Percentiles rank a stretch among this genome's conserved stretches.
These are phyloP conservation scores for Aspidiotus destructor DNA, from an alignment of 2,888 invertebrate species.

Conservation along the genomic window DNA sequence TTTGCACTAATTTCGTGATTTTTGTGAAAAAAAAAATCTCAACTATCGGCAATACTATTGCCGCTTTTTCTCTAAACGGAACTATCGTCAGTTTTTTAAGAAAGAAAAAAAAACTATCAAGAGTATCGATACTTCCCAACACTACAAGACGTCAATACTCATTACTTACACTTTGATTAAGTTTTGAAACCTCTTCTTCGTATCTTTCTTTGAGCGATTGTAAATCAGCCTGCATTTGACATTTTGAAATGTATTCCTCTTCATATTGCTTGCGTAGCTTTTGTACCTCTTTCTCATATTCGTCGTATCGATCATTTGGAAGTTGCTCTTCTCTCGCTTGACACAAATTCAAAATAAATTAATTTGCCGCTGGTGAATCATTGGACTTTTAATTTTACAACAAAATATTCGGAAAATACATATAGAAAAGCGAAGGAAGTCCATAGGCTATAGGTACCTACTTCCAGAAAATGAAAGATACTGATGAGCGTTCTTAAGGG, in stretches of 20 bases:
- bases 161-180: conserved; percentile 26
- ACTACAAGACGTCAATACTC: neutral
- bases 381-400: neutral
- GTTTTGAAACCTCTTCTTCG: conserved; percentile 44
- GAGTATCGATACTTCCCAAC: neutral
- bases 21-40: no score
- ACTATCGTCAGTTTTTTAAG: neutral
- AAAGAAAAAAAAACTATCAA: neutral
- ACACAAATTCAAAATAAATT: neutral
- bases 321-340: conserved; percentile 37
- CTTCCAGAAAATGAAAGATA: no score
- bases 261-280: conserved; percentile 49
- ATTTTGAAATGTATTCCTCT: conserved; percentile 49
- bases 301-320: conserved; percentile 42
- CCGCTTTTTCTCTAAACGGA: neutral
- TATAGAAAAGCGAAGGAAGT: no score
- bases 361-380: neutral
- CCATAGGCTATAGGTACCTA: no score
- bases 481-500: no score
- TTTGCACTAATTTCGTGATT: no score
- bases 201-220: conserved; percentile 48
- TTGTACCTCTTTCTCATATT: conserved; percentile 49
- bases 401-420: no score
- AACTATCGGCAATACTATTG: no score
- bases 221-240: conserved; percentile 52